Evolutionary conservation across 1,140 invertebrate species (phyloP).

Genomic region (Grapholita molesta): DNA sequence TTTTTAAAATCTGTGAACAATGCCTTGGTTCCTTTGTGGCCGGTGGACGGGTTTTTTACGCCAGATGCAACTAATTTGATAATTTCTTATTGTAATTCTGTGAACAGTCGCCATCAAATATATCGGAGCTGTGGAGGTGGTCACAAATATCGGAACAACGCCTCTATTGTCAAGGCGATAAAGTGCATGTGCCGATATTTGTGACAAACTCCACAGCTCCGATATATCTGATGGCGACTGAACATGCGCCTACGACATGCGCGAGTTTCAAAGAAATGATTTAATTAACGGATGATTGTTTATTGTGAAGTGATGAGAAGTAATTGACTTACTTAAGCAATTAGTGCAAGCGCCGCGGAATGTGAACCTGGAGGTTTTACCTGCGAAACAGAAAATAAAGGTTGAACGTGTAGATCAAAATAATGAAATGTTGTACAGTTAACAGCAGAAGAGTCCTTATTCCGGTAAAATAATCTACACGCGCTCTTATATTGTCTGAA

Average conservation of each 20-base stretch:
- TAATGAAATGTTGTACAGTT: no score
- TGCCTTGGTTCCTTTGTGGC: slow-evolving; percentile 65
- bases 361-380: neutral
- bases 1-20: slow-evolving; percentile 77
- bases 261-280: neutral
- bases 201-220: no score
- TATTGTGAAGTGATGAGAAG: slow-evolving; percentile 3
- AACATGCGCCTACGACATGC: neutral
- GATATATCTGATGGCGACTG: no score
- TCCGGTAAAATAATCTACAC: no score
- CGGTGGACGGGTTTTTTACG: slow-evolving; percentile 56
- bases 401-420: neutral
- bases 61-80: slow-evolving; percentile 71
- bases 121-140: no score
- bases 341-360: neutral
- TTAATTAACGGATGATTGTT: slow-evolving; percentile 13
- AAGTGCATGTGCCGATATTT: no score
- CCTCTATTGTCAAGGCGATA: no score
- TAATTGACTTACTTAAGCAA: slow-evolving; percentile 10
- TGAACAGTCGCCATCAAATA: no score
- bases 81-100: slow-evolving; percentile 65
- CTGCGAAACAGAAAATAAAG: slow-evolving; percentile 1
- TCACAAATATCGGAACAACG: no score
- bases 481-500: no score
- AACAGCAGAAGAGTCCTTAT: no score